These are phyloP conservation scores for Pachypanchax playfairii DNA, from an alignment of 2,113 vertebrate species.

Conservation along the genomic window DNA sequence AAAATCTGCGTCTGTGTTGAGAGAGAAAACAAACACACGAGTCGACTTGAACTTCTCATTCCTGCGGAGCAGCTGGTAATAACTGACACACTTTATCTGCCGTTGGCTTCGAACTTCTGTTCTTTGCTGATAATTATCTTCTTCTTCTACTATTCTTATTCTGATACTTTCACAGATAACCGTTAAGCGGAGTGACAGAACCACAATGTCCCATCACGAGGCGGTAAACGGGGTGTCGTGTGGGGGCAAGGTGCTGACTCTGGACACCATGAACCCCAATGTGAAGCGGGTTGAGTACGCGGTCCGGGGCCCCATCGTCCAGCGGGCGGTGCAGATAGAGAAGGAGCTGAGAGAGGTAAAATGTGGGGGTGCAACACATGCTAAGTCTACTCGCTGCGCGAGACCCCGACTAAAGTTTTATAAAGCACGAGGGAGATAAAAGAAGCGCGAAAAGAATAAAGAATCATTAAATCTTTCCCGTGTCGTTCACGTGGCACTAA, in stretches of 20 bases:
- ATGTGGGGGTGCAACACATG: too few relatives aligned
- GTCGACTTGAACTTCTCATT: not conserved
- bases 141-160: not conserved
- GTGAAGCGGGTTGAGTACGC: conserved; percentile 86
- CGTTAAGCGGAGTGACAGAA: conserved; percentile 1
- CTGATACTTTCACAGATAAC: conserved; percentile 18
- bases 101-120: not conserved
- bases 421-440: too few relatives aligned
- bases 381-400: too few relatives aligned
- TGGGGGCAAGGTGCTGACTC: conserved; percentile 79
- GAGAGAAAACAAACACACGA: not conserved
- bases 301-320: conserved; percentile 85
- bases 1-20: not conserved
- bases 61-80: conserved; percentile 19
- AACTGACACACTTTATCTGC: not conserved
- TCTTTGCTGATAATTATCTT: not conserved
- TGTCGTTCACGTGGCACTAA: not conserved
- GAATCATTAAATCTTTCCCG: too few relatives aligned
- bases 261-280: conserved; percentile 86
- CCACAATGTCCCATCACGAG: conserved; percentile 67
- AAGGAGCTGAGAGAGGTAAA: conserved; percentile 85
- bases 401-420: too few relatives aligned
- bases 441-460: too few relatives aligned
- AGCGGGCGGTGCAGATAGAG: conserved; percentile 85
- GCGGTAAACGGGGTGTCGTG: conserved; percentile 45